phyloP scores from a whole-genome alignment of 2,797 vertebrate species.

The Antennarius maculatus region DNA sequence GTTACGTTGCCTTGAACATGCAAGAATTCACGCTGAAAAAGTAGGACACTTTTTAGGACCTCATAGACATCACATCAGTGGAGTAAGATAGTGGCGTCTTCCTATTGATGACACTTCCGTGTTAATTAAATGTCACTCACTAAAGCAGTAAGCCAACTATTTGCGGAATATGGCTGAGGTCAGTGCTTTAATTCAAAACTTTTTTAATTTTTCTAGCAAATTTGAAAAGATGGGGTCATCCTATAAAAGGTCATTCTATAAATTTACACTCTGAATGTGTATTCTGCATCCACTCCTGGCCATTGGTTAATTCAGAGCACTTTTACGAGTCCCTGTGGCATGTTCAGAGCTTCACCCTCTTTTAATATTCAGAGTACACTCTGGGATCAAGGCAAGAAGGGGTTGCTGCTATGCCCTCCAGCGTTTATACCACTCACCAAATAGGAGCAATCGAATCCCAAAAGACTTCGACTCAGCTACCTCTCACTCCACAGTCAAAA shows the following conservation, averaged over 20 bases:
- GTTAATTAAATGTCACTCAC: slow-evolving; percentile 29
- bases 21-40: slow-evolving; percentile 9
- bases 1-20: slow-evolving; percentile 17
- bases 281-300: slow-evolving; percentile 8
- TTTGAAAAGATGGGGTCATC: slow-evolving; percentile 8
- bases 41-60: slow-evolving; percentile 7
- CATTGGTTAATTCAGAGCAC: slow-evolving; percentile 37
- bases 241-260: neutral
- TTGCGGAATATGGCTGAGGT: slow-evolving; percentile 12
- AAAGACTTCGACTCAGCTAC: slow-evolving; percentile 44
- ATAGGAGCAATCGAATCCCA: slow-evolving; percentile 55
- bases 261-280: slow-evolving; percentile 11
- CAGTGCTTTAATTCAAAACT: slow-evolving; percentile 7
- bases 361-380: slow-evolving; percentile 50
- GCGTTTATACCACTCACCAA: slow-evolving; percentile 60
- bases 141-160: slow-evolving; percentile 19
- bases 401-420: slow-evolving; percentile 50
- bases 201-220: slow-evolving; percentile 17
- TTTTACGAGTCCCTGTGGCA: slow-evolving; percentile 46
- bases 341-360: slow-evolving; percentile 46
- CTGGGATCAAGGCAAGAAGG: slow-evolving; percentile 51
- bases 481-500: slow-evolving; percentile 41
- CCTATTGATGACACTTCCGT: slow-evolving; percentile 26
- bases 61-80: slow-evolving; percentile 8
- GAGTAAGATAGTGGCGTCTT: slow-evolving; percentile 28